Base-by-base conservation (phyloP, 2,113 vertebrate species). In the Nansenia antarctica region DNA sequence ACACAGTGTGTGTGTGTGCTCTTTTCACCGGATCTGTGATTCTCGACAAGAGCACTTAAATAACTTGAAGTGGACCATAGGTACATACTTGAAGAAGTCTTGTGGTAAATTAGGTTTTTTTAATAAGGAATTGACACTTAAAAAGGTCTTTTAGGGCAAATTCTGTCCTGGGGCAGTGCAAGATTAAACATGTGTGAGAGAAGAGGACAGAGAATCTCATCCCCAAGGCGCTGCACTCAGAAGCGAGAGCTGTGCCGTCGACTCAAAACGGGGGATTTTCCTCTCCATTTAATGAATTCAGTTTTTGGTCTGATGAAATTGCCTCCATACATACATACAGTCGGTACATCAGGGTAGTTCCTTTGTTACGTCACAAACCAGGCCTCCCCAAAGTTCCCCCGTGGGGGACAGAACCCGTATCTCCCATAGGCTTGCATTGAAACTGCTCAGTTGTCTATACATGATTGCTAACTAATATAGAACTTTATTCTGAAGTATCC, bases 11-110 rank as follows among this genome's bases (percentile, higher is more conserved):
- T 58, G 60, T 72, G 2, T 49, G 29, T 58, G 14, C 70, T 62
- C 42, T 61, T 73, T 67, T 65, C 72, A 61, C 54, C 70, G 63
- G 66, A 70, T 61, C 30, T 42, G 34, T 34, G 15, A 29, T 71
- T 59, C 26, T 63, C 57, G 53, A 73, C 79, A 45, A 82, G 69
- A 92, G 79, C 89, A 90, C 82, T 83, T 87, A 64, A 85, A 61
- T 77, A 64, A 85, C 62, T 77, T 84, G 58, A 91, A 85, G 84
- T 55, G 63, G 76, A 72, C 81, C 87, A 60, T 88, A 84, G 78
- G 52, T 84, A 77, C 81, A 75, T 89, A 85, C 76, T 87, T 86
- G 79, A 82, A 77, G 79, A 82, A 77, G 62, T 79, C 79, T 84
- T 76, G 66, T 68, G 63, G 67, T 74, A 53, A 71, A 74, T 75